A percentile compares a stretch with the other conserved stretches of the same genome.
Evolutionary conservation across 1,140 invertebrate species (phyloP).

Genomic region (Leguminivora glycinivorella): DNA sequence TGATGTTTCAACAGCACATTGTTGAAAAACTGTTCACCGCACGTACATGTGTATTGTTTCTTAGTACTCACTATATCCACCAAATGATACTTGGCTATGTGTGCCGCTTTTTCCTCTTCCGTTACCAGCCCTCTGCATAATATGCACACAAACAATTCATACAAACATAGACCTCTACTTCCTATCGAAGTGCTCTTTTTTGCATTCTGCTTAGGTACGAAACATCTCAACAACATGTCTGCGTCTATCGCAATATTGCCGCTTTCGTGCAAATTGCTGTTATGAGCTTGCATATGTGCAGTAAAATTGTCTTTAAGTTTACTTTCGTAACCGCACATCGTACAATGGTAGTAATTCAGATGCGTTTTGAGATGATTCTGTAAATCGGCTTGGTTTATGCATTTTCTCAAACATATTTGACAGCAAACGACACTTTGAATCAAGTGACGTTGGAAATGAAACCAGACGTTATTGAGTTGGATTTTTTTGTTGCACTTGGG

Average conservation of each 20-base stretch:
- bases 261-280: slow-evolving; percentile 9
- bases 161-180: slow-evolving; percentile 34
- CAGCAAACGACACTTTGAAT: slow-evolving; percentile 45
- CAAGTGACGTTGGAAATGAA: slow-evolving; percentile 46
- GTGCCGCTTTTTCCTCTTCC: slow-evolving; percentile 26
- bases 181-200: neutral
- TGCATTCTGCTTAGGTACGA: slow-evolving; percentile 29
- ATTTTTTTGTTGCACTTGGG: slow-evolving; percentile 41
- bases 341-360: slow-evolving; percentile 38
- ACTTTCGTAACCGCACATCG: slow-evolving; percentile 39
- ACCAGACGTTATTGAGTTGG: slow-evolving; percentile 31
- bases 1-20: slow-evolving; percentile 57
- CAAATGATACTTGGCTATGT: slow-evolving; percentile 41
- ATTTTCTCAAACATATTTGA: slow-evolving; percentile 50
- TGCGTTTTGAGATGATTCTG: slow-evolving; percentile 42
- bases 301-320: slow-evolving; percentile 36
- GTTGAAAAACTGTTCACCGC: slow-evolving; percentile 50
- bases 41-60: slow-evolving; percentile 39
- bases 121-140: slow-evolving; percentile 48
- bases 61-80: neutral
- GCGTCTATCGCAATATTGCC: neutral
- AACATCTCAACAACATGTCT: slow-evolving; percentile 33
- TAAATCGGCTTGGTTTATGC: slow-evolving; percentile 31
- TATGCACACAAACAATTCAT: slow-evolving; percentile 44
- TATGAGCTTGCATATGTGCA: slow-evolving; percentile 43